Conservation (phyloP, 1,140 invertebrate genomes). For the Aleiodes sp. region DNA sequence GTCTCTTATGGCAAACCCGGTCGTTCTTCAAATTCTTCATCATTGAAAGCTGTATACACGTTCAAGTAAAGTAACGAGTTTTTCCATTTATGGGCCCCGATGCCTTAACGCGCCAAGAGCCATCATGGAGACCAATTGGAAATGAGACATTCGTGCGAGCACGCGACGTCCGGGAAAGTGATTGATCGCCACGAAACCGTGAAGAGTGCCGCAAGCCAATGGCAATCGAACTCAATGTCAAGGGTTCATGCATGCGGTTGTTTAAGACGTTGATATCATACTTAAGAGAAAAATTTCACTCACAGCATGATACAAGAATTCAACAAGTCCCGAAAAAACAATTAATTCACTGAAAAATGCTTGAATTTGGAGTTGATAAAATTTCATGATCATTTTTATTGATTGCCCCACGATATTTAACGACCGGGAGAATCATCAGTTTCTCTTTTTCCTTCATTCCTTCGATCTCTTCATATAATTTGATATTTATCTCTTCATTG, state of each 20-base stretch:
- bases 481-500: too few relatives aligned
- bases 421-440: too few relatives aligned
- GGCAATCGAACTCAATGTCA: neutral
- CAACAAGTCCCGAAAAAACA: too few relatives aligned
- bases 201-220: neutral
- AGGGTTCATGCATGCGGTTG: neutral
- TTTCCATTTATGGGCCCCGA: conserved; percentile 13
- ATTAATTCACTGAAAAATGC: too few relatives aligned
- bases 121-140: conserved; percentile 17
- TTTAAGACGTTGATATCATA: conserved; percentile 6
- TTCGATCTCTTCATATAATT: too few relatives aligned
- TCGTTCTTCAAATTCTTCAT: conserved; percentile 23
- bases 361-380: too few relatives aligned
- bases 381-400: too few relatives aligned
- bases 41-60: neutral
- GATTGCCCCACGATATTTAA: too few relatives aligned
- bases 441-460: too few relatives aligned
- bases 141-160: conserved; percentile 29
- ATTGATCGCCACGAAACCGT: conserved; percentile 26
- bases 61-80: conserved; percentile 22
- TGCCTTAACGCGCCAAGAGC: neutral
- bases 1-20: neutral
- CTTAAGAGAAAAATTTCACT: neutral
- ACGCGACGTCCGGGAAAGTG: conserved; percentile 31
- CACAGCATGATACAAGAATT: neutral